Conservation (phyloP, 2,888 invertebrate species). For the Xestia xanthographa region DNA sequence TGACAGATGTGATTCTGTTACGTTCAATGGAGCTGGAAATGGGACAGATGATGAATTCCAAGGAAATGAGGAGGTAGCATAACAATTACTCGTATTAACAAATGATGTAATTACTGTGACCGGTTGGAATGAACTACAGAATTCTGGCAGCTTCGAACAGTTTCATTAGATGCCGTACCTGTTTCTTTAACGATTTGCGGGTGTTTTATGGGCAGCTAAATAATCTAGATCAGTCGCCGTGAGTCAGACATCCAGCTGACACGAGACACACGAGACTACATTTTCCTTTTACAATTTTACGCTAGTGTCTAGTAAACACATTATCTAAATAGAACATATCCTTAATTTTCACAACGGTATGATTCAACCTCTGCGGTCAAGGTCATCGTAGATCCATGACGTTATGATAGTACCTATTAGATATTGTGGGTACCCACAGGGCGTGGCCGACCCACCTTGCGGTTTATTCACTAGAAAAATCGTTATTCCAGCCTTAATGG, state of each 20-base stretch:
- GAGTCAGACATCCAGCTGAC: slow-evolving; percentile 16
- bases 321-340: slow-evolving; percentile 59
- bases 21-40: slow-evolving; percentile 44
- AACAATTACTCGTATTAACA: slow-evolving; percentile 10
- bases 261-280: slow-evolving; percentile 12
- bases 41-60: slow-evolving; percentile 16
- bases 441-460: slow-evolving; percentile 79
- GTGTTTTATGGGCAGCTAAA: slow-evolving; percentile 24
- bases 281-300: slow-evolving; percentile 27
- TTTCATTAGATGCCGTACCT: slow-evolving; percentile 32
- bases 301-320: slow-evolving; percentile 26
- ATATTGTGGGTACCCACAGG: slow-evolving; percentile 67
- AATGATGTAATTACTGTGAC: slow-evolving; percentile 3
- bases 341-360: slow-evolving; percentile 65
- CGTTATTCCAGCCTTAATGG: slow-evolving; percentile 68
- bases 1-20: slow-evolving; percentile 45
- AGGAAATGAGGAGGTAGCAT: slow-evolving; percentile 16
- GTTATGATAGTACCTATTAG: slow-evolving; percentile 68
- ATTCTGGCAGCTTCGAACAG: slow-evolving; percentile 33
- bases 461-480: slow-evolving; percentile 71
- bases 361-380: slow-evolving; percentile 73
- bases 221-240: slow-evolving; percentile 23
- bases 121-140: slow-evolving; percentile 8
- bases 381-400: slow-evolving; percentile 74
- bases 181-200: slow-evolving; percentile 36